Percentiles rank a stretch among this genome's conserved stretches.
Conservation (phyloP, 2,113 vertebrate genomes). For the Lepus americanus region DNA sequence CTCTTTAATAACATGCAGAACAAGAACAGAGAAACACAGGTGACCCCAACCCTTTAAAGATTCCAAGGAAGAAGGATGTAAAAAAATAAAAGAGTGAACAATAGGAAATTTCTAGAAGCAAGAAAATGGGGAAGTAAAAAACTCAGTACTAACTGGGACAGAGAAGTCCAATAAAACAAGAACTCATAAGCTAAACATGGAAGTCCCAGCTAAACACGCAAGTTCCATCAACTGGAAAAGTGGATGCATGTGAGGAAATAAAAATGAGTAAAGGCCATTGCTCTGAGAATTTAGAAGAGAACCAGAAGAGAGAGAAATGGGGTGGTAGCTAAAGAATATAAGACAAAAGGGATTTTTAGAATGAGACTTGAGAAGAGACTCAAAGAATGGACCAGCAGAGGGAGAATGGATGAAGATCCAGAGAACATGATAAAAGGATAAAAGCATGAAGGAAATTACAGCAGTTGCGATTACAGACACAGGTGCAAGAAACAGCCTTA, state of each 20-base stretch:
- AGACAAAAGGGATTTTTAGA: background rate
- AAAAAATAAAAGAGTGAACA: slow-evolving; percentile 4
- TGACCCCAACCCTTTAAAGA: background rate
- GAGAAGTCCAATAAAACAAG: background rate
- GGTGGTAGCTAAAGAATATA: background rate
- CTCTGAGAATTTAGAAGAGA: background rate
- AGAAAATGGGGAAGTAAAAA: background rate
- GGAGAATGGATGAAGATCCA: background rate
- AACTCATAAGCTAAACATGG: background rate
- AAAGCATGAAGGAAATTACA: background rate
- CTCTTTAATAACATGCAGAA: background rate
- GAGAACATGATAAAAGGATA: background rate
- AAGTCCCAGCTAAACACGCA: background rate
- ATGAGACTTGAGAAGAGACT: background rate
- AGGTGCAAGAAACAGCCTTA: background rate
- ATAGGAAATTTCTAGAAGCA: background rate
- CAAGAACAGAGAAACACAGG: background rate
- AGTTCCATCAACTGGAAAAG: background rate
- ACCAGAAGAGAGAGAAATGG: background rate
- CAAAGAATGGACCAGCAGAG: background rate
- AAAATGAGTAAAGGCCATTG: background rate
- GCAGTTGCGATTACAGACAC: background rate
- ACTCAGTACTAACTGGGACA: background rate
- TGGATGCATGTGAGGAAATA: background rate
- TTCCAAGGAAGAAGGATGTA: background rate